phyloP scores from a whole-genome alignment of 2,797 vertebrate genomes.

The Parotocinclus haroldoi region DNA sequence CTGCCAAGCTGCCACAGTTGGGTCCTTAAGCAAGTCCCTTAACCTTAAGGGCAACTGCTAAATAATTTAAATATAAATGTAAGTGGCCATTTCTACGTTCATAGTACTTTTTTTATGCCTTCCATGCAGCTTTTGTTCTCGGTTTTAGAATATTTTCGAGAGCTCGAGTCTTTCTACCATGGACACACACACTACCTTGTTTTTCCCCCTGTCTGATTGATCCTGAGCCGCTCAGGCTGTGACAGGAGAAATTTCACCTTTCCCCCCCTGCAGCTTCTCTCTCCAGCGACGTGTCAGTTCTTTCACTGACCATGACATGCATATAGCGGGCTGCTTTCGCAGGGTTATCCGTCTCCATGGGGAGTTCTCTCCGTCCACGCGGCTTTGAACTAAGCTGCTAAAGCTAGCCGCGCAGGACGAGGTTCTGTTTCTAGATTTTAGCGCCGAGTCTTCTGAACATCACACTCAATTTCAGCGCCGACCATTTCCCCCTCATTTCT shows the following conservation, averaged over 20 bases:
- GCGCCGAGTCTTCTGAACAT: conserved; percentile 12
- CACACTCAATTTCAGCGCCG: conserved; percentile 5
- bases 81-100: no score
- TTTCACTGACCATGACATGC: conserved; percentile 33
- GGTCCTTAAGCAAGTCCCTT: no score
- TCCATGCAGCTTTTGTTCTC: no score
- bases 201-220: conserved; percentile 13
- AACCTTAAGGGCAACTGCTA: no score
- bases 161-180: no score
- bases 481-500: neutral
- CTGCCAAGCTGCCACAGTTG: no score
- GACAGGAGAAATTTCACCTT: conserved; percentile 20
- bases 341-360: conserved; percentile 34
- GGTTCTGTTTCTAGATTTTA: conserved; percentile 17
- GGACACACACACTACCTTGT: neutral
- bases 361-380: conserved; percentile 40
- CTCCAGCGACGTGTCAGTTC: conserved; percentile 15
- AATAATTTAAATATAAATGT: no score
- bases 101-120: no score
- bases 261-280: conserved; percentile 18
- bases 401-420: conserved; percentile 16
- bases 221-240: conserved; percentile 13
- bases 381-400: conserved; percentile 26
- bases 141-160: no score
- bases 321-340: conserved; percentile 19